Evolutionary conservation across 2,888 invertebrate species (phyloP).

Genomic region (Acleris laterana): DNA sequence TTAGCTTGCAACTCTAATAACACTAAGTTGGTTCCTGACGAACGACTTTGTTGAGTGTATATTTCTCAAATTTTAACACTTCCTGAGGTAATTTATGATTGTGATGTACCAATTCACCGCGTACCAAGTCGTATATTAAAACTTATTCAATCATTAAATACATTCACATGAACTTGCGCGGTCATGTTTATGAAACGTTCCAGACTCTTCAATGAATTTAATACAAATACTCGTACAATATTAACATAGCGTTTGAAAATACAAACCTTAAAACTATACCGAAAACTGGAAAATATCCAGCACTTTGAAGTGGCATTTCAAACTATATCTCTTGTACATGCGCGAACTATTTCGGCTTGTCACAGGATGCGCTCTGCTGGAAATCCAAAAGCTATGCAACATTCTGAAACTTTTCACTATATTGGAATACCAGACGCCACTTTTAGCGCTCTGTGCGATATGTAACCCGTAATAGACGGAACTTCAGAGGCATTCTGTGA

Average conservation of each 20-base stretch:
- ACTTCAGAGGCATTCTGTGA: no score
- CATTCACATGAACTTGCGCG: no score
- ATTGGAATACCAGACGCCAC: conserved; percentile 23
- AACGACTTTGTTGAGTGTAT: no score
- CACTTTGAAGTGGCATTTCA: conserved; percentile 18
- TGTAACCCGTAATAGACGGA: conserved; percentile 2
- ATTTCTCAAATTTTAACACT: no score
- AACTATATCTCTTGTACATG: conserved; percentile 12
- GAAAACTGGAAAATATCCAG: conserved; percentile 25
- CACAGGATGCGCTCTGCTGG: conserved; percentile 16
- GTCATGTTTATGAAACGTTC: no score
- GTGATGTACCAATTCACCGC: no score
- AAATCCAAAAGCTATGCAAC: conserved; percentile 28
- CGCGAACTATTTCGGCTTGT: conserved; percentile 16
- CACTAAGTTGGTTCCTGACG: no score
- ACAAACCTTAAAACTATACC: not conserved
- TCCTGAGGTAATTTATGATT: no score
- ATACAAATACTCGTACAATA: not conserved
- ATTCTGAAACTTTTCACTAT: conserved; percentile 29
- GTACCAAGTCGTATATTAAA: no score
- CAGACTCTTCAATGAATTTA: not conserved
- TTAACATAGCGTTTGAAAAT: not conserved
- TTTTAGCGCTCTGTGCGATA: conserved; percentile 36
- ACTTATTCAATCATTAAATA: no score
- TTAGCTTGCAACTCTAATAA: no score